These are phyloP conservation scores for Dendrophyllia cribrosa DNA, from an alignment of 64 coral and sea anemone species.

Conservation along the genomic window DNA sequence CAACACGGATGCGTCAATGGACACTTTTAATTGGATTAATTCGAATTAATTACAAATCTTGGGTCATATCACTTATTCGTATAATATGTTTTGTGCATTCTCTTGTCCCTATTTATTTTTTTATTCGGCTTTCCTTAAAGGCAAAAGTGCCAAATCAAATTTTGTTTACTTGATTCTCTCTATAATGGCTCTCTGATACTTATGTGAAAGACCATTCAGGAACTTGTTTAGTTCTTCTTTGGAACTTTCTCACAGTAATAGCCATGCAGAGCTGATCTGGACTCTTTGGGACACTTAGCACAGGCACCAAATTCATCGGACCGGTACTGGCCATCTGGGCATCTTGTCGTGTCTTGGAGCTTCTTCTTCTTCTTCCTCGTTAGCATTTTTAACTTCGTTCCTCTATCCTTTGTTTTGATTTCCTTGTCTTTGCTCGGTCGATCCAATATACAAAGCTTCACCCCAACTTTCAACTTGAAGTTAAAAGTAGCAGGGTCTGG, in stretches of 20 bases:
- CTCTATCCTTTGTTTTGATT: not conserved
- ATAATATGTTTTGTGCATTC: too few species aligned
- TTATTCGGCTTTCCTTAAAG: too few species aligned
- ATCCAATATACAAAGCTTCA: constrained; percentile 19
- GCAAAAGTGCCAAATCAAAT: too few species aligned
- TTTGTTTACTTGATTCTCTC: too few species aligned
- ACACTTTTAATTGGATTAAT: too few species aligned
- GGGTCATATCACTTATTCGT: too few species aligned
- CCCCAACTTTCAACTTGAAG: constrained; percentile 36
- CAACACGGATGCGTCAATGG: too few species aligned
- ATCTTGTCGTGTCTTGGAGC: not conserved
- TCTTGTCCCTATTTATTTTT: too few species aligned
- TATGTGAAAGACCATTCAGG: too few species aligned
- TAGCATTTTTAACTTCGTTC: not conserved
- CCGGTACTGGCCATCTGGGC: not conserved
- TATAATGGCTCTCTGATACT: too few species aligned
- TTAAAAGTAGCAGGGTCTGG: constrained; percentile 9
- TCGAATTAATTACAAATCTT: too few species aligned
- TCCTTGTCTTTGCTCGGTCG: not conserved
- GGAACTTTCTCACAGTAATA: constrained; percentile 25
- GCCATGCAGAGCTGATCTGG: constrained; percentile 12
- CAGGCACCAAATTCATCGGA: not conserved
- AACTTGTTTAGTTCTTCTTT: too few species aligned
- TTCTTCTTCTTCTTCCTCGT: not conserved
- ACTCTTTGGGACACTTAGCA: not conserved